Conservation (phyloP, 2,797 vertebrate species). For the Enteromius viviparus region DNA sequence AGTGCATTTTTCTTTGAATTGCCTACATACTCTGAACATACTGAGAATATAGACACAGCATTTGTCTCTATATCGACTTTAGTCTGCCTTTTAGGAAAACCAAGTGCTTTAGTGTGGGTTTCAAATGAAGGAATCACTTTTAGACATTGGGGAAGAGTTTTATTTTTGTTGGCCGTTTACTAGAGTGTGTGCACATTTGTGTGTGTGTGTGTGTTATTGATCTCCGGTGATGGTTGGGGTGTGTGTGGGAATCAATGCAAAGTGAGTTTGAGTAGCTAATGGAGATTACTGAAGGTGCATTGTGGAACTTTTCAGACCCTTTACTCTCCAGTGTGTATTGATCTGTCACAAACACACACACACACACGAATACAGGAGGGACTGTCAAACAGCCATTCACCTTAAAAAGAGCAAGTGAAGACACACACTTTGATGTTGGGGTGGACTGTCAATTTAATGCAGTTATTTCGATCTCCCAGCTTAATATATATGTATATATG, state of each 20-base stretch:
- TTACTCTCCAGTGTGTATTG: constrained; percentile 53
- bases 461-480: constrained; percentile 15
- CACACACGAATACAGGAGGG: neutral
- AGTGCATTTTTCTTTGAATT: neutral
- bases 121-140: constrained; percentile 42
- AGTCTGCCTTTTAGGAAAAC: constrained; percentile 16
- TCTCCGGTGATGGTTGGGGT: constrained; percentile 43
- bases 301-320: constrained; percentile 64
- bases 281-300: constrained; percentile 61
- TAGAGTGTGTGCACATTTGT: constrained; percentile 45
- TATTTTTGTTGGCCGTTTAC: constrained; percentile 42
- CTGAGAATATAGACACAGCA: neutral
- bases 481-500: neutral
- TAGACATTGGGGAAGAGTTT: constrained; percentile 28
- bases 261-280: constrained; percentile 66
- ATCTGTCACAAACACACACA: constrained; percentile 37
- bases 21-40: neutral
- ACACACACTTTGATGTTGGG: neutral
- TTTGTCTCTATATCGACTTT: constrained; percentile 18
- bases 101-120: constrained; percentile 38
- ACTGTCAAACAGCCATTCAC: constrained; percentile 36
- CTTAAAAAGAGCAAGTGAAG: constrained; percentile 1
- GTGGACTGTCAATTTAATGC: constrained; percentile 20
- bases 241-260: constrained; percentile 64
- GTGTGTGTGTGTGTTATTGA: constrained; percentile 22